A percentile compares a stretch with the other conserved stretches of the same genome.
phyloP scores from a whole-genome alignment of 92 coral and sea anemone genomes.

The Porites cylindrica region DNA sequence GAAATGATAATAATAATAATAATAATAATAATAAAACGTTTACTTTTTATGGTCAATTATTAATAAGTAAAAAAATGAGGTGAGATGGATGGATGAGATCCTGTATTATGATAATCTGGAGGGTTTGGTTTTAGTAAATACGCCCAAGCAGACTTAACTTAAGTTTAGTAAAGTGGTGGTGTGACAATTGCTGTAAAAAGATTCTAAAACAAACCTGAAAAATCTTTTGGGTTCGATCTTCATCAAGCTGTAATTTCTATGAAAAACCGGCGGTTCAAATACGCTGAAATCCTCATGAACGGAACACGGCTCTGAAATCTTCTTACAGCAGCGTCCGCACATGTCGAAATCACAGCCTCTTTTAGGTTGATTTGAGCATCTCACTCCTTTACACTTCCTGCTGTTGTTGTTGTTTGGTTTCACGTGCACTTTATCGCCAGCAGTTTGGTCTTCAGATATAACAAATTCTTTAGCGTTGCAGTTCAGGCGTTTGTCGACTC shows the following conservation, averaged over 20 bases:
- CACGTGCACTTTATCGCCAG: conserved; percentile 36
- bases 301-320: conserved; percentile 82
- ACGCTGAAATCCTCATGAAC: conserved; percentile 83
- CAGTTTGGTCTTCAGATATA: conserved; percentile 4
- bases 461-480: conserved; percentile 63
- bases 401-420: conserved; percentile 18
- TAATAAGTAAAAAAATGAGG: no score
- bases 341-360: conserved; percentile 88
- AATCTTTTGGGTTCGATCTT: conserved; percentile 77
- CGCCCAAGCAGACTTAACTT: no score
- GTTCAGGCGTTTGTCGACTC: conserved; percentile 41
- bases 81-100: no score
- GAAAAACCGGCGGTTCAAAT: conserved; percentile 72
- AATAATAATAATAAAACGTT: no score
- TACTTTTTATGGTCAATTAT: no score
- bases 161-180: no score
- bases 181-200: no score
- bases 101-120: no score
- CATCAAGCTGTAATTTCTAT: conserved; percentile 68
- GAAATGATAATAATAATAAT: no score
- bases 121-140: no score
- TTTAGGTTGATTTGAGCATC: conserved; percentile 93
- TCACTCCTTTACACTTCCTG: conserved; percentile 72
- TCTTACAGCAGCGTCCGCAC: conserved; percentile 94
- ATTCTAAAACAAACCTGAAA: conserved; percentile 30